Conservation (phyloP, 1,140 invertebrate genomes). For the Bombus consobrinus region DNA sequence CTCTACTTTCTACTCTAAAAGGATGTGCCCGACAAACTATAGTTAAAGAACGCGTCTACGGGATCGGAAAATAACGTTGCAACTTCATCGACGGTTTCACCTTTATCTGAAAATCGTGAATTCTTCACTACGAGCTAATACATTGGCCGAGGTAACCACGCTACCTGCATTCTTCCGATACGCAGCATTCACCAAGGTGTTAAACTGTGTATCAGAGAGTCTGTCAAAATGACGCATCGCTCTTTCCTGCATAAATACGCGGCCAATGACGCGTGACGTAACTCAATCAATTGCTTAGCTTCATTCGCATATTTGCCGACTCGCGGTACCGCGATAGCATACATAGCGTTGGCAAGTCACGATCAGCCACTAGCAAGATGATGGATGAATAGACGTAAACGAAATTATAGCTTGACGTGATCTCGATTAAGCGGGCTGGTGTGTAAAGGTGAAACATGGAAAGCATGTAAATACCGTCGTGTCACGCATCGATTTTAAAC, state of each 20-base stretch:
- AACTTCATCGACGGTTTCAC: background rate
- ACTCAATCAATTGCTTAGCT: slow-evolving; percentile 68
- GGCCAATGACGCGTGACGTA: slow-evolving; percentile 66
- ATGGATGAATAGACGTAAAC: slow-evolving; percentile 64
- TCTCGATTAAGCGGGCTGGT: slow-evolving; percentile 59
- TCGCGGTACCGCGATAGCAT: slow-evolving; percentile 56
- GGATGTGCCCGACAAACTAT: background rate
- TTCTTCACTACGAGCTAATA: background rate
- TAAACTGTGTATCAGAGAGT: slow-evolving; percentile 50
- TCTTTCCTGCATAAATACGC: slow-evolving; percentile 55
- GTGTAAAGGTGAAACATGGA: slow-evolving; percentile 33
- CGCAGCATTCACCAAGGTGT: slow-evolving; percentile 38
- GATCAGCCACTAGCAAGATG: slow-evolving; percentile 60
- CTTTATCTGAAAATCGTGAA: background rate
- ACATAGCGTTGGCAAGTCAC: slow-evolving; percentile 35
- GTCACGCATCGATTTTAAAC: slow-evolving; percentile 23
- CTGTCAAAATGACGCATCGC: slow-evolving; percentile 67
- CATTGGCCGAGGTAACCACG: background rate
- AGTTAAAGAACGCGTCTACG: background rate
- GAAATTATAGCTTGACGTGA: slow-evolving; percentile 54
- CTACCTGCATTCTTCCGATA: slow-evolving; percentile 35
- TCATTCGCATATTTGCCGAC: slow-evolving; percentile 67
- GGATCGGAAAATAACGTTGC: background rate
- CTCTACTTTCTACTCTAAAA: background rate
- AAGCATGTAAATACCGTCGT: slow-evolving; percentile 20